Evolutionary conservation across 2,888 invertebrate genomes (phyloP).

Genomic region (Hydrotaea cyrtoneurina): DNA sequence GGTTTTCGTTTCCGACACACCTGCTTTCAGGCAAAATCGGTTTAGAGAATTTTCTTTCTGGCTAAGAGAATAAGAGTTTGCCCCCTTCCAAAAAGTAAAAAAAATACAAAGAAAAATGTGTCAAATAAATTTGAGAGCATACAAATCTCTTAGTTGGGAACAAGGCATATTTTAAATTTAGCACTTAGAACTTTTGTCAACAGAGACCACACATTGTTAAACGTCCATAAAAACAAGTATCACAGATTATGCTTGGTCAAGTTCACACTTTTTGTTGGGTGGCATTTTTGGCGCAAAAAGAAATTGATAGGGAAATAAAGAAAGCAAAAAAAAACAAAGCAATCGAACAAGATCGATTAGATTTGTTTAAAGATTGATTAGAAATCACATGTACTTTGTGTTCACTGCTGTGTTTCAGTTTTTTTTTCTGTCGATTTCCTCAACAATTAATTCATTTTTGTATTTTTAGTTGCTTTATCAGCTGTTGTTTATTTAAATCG

Average conservation of each 20-base stretch:
- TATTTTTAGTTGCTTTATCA: conserved; percentile 9
- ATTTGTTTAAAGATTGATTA: neutral
- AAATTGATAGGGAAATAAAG: no score
- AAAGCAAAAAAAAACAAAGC: neutral
- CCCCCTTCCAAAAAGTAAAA: neutral
- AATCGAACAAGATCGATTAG: neutral
- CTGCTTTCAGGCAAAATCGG: neutral
- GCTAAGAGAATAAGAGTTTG: no score
- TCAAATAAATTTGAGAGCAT: neutral
- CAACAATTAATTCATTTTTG: neutral
- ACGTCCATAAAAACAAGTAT: neutral
- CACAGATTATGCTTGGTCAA: neutral
- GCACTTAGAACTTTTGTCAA: neutral
- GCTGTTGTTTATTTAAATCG: conserved; percentile 28
- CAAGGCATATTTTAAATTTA: no score
- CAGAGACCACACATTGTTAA: neutral
- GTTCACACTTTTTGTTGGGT: neutral
- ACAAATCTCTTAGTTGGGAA: neutral
- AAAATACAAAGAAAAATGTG: neutral
- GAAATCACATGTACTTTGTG: conserved; percentile 12
- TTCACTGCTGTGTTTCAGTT: no score
- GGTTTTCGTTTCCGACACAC: neutral
- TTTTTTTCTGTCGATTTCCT: no score
- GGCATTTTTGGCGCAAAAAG: neutral
- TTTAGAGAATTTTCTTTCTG: no score